These are phyloP conservation scores for Globodera ellingtonae DNA, from an alignment of 1,140 invertebrate genomes.

Conservation along the genomic window DNA sequence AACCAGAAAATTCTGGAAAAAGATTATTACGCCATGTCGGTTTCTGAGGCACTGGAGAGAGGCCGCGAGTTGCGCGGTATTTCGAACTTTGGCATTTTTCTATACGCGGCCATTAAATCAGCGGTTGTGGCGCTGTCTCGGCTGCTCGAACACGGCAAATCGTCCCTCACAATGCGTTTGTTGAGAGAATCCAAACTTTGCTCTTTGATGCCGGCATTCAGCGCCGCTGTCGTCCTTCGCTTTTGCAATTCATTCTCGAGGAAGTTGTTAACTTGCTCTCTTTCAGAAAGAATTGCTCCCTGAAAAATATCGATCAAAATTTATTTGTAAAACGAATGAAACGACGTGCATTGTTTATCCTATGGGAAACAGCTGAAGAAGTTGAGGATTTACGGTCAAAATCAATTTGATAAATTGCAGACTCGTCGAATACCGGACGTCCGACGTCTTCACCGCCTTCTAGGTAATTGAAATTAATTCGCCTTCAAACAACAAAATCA, in stretches of 20 bases:
- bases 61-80: slow-evolving; percentile 6
- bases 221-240: neutral
- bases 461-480: neutral
- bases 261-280: neutral
- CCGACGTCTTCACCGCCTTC: slow-evolving; percentile 7
- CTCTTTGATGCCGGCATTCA: neutral
- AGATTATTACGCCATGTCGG: neutral
- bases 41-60: slow-evolving; percentile 13
- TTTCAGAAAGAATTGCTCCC: neutral
- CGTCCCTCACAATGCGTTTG: neutral
- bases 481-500: neutral
- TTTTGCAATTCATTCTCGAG: slow-evolving; percentile 4
- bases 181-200: neutral
- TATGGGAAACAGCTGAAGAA: neutral
- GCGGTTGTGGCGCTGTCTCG: neutral
- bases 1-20: neutral
- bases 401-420: neutral
- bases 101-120: neutral
- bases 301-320: neutral
- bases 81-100: slow-evolving; percentile 26
- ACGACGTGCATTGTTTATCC: neutral
- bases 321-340: neutral
- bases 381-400: neutral
- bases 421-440: neutral
- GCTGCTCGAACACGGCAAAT: neutral